These are phyloP conservation scores for Adoxophyes honmai DNA, from an alignment of 1,140 invertebrate species.

Conservation along the genomic window DNA sequence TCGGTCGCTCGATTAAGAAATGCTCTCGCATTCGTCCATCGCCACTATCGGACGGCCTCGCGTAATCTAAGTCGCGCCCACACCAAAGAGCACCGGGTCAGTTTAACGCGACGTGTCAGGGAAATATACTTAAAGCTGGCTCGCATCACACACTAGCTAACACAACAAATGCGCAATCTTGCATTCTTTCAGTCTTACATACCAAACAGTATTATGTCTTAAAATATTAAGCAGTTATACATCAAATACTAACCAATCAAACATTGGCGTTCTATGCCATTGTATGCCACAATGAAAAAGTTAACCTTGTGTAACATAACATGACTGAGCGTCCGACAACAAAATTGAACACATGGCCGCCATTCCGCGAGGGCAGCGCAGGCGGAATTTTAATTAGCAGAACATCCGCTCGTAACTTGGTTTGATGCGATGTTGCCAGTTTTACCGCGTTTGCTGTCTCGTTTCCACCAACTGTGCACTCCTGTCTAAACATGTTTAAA, in stretches of 20 bases:
- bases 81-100: slow-evolving; percentile 70
- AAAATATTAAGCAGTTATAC: slow-evolving; percentile 40
- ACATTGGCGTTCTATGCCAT: slow-evolving; percentile 43
- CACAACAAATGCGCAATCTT: slow-evolving; percentile 42
- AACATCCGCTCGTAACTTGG: slow-evolving; percentile 74
- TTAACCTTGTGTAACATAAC: slow-evolving; percentile 75
- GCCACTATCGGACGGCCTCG: slow-evolving; percentile 64
- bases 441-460: slow-evolving; percentile 45
- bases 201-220: slow-evolving; percentile 43
- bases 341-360: slow-evolving; percentile 70
- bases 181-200: slow-evolving; percentile 61
- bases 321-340: slow-evolving; percentile 68
- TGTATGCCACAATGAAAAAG: slow-evolving; percentile 49
- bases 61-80: slow-evolving; percentile 58
- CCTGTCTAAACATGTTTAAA: slow-evolving; percentile 24
- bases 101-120: slow-evolving; percentile 54
- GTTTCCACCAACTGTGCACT: slow-evolving; percentile 34
- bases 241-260: slow-evolving; percentile 43
- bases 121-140: slow-evolving; percentile 40
- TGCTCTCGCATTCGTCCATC: slow-evolving; percentile 46
- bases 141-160: slow-evolving; percentile 38
- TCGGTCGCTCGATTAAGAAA: slow-evolving; percentile 31
- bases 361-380: slow-evolving; percentile 75
- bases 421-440: slow-evolving; percentile 65
- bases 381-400: slow-evolving; percentile 77